Percentiles rank a stretch among this genome's conserved stretches.
Evolutionary conservation across 2,797 vertebrate genomes (phyloP).

Genomic region (Chiloscyllium punctatum): DNA sequence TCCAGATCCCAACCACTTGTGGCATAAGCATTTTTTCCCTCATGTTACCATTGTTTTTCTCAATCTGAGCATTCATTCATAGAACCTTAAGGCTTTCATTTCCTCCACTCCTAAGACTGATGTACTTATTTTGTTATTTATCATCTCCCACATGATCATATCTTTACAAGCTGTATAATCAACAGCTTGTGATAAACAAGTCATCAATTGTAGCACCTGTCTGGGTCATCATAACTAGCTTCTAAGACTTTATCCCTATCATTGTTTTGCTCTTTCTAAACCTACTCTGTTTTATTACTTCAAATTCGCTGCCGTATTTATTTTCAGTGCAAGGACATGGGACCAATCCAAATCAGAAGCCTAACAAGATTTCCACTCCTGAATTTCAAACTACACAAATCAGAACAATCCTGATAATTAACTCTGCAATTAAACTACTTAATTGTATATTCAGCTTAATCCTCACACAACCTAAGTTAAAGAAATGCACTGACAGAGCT

Average conservation of each 20-base stretch:
- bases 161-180: not conserved
- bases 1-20: too few species aligned
- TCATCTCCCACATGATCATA: not conserved
- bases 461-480: not conserved
- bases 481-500: not conserved
- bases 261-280: not conserved
- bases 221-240: not conserved
- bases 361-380: not conserved
- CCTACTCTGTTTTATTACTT: not conserved
- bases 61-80: not conserved
- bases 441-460: not conserved
- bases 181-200: not conserved
- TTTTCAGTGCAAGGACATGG: not conserved
- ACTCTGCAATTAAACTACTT: not conserved
- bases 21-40: too few species aligned
- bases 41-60: not conserved
- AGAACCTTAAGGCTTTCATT: not conserved
- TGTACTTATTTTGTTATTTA: not conserved
- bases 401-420: not conserved
- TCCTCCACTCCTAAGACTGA: not conserved
- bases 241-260: not conserved
- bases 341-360: not conserved
- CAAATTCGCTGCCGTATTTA: not conserved
- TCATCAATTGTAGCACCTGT: not conserved
- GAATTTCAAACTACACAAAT: not conserved